These are phyloP conservation scores for Harpagoxenus sublaevis DNA, from an alignment of 2,888 invertebrate genomes.

Conservation along the genomic window DNA sequence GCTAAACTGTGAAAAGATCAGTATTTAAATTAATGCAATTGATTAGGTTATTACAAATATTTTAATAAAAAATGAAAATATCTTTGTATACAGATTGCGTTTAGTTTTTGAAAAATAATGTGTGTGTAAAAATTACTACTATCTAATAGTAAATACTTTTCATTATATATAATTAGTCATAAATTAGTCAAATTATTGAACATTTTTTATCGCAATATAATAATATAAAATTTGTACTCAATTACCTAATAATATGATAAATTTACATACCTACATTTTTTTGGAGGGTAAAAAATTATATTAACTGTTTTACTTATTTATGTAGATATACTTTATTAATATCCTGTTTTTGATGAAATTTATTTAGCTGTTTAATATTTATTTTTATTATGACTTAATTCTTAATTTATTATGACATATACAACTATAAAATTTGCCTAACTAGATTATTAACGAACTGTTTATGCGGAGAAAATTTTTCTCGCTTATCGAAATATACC, in stretches of 20 bases:
- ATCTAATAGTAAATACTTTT: neutral
- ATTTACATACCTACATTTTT: neutral
- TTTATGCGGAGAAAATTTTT: neutral
- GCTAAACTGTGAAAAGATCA: neutral
- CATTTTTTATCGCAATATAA: slow-evolving; percentile 3
- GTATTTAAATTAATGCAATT: slow-evolving; percentile 21
- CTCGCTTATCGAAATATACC: slow-evolving; percentile 8
- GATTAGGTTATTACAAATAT: neutral
- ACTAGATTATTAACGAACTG: slow-evolving; percentile 6
- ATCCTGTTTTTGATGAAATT: neutral
- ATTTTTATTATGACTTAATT: neutral
- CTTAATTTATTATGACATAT: neutral
- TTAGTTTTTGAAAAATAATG: slow-evolving; percentile 9
- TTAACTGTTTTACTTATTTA: neutral
- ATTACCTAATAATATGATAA: neutral
- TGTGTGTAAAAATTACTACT: neutral
- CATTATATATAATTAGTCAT: neutral
- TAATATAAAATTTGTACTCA: neutral
- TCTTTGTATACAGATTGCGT: neutral
- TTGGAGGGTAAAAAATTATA: neutral
- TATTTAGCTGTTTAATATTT: neutral
- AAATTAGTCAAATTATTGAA: neutral
- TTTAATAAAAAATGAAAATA: slow-evolving; percentile 19
- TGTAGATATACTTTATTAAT: neutral
- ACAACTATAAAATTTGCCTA: neutral